Percentiles rank a stretch among this genome's conserved stretches.
Conservation (phyloP, 1,140 invertebrate species). For the Odontomachus brunneus region DNA sequence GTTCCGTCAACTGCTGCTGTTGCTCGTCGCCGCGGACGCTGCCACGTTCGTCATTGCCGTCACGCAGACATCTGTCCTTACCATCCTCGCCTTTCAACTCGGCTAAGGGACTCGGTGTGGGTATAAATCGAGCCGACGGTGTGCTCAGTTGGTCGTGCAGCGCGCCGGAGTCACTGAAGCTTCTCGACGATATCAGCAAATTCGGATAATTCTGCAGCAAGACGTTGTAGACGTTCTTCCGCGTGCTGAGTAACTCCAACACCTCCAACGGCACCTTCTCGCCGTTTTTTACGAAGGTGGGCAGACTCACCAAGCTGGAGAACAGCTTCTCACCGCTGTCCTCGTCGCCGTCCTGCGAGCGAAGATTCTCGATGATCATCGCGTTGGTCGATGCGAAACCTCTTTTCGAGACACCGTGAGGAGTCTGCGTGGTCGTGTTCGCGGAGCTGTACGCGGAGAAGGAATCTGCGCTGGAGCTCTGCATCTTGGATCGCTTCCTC, state of each 20-base stretch:
- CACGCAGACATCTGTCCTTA: conserved; percentile 29
- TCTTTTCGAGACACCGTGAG: conserved; percentile 78
- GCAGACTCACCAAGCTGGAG: conserved; percentile 92
- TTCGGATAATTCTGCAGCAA: conserved; percentile 91
- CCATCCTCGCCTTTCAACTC: conserved; percentile 52
- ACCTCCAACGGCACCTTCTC: conserved; percentile 91
- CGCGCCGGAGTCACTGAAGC: conserved; percentile 89
- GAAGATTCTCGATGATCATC: conserved; percentile 78
- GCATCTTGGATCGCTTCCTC: conserved; percentile 87
- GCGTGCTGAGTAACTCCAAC: conserved; percentile 89
- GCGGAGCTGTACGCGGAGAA: conserved; percentile 90
- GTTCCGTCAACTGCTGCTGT: conserved; percentile 79
- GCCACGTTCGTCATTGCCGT: conserved; percentile 64
- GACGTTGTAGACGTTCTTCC: conserved; percentile 90
- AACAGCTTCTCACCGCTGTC: conserved; percentile 86
- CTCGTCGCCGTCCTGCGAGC: conserved; percentile 75
- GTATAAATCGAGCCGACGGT: conserved; percentile 73
- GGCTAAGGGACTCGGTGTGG: conserved; percentile 67
- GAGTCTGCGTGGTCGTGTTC: conserved; percentile 86
- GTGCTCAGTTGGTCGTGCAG: conserved; percentile 78
- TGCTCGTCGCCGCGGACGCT: conserved; percentile 70
- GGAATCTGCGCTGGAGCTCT: conserved; percentile 88
- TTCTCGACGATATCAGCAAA: conserved; percentile 89
- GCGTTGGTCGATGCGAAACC: conserved; percentile 81
- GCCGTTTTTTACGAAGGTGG: conserved; percentile 92